Base-by-base conservation (phyloP, 2,797 vertebrate genomes). In the Hafferia zeledoni region DNA sequence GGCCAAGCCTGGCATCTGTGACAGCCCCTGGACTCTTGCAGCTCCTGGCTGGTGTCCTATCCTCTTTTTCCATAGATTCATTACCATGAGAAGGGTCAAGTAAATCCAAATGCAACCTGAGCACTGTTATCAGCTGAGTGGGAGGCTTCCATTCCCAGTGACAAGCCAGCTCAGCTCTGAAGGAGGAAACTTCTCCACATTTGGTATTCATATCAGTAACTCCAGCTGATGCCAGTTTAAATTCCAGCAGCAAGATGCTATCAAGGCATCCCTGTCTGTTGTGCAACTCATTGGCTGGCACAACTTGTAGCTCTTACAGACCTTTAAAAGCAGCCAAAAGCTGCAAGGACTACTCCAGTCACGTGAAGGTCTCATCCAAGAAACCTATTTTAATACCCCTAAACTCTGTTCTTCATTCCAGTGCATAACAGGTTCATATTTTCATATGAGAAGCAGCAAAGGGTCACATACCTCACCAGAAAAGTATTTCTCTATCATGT, bases 401-500 rank as follows among this genome's bases (percentile, higher is more conserved):
- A 24, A 53, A 74, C 37, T 9, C 64, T 16, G 5, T 39, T 10
- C 64, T 84, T 60, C 31, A 28, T 63, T 68, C 53, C 17, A 18
- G 6, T 3, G 11, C 9, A 0, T 5, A 63, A 44, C 2, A 44
- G 11, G 53, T 57, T 28, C 43, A 17, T 17, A 2, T 64, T 74
- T 60, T 25, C 64, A 81, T 13, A 15, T 16, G 17, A 65, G 35
- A 31, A 87, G 20, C 7, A 57, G 22, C 37, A 77, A 49, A 24
- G 59, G 59, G 13, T 71, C 75, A 86, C 98, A 86, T 96, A 99
- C 99, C 57, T 99, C 98, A 63, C 72, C 93, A 56, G 89, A 92
- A 63, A 99, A 99, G 96, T 99, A 98, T 82, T 98, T 99, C 59
- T 99, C 98, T 4, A 99, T 98, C 53, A 99, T 96, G 17, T 23